A percentile compares a stretch with the other conserved stretches of the same genome.
These are phyloP conservation scores for Crenichthys baileyi DNA, from an alignment of 2,797 vertebrate genomes.

Conservation along the genomic window DNA sequence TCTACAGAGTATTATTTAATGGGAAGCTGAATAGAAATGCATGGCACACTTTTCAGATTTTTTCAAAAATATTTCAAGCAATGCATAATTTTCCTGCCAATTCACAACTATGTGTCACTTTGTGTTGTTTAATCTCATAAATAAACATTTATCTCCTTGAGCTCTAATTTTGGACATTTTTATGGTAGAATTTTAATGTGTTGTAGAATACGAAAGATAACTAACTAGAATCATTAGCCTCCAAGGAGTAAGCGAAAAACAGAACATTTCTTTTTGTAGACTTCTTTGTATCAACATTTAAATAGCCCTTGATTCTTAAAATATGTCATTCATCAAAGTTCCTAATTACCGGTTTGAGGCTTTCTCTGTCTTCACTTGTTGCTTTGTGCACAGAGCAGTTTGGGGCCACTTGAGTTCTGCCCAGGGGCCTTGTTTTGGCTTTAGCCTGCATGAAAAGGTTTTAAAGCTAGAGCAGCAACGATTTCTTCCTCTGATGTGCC, in stretches of 20 bases:
- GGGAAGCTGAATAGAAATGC: neutral
- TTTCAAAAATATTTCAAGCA: neutral
- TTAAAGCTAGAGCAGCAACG: slow-evolving; percentile 24
- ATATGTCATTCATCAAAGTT: neutral
- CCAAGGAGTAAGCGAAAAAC: neutral
- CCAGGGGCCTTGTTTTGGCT: slow-evolving; percentile 21
- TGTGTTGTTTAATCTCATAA: neutral
- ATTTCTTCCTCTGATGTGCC: slow-evolving; percentile 25
- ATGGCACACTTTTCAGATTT: neutral
- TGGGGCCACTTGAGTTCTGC: slow-evolving; percentile 18
- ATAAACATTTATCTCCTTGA: neutral
- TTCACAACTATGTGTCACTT: neutral
- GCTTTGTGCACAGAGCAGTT: slow-evolving; percentile 9
- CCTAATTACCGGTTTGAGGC: neutral
- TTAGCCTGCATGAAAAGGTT: slow-evolving; percentile 24
- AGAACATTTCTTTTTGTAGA: neutral
- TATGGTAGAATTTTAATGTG: neutral
- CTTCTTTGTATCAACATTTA: neutral
- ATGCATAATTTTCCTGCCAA: neutral
- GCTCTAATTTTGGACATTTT: neutral
- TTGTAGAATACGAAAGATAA: neutral
- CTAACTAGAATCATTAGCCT: neutral
- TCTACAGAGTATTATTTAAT: too few species aligned
- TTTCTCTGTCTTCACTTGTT: neutral
- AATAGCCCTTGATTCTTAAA: neutral